Evolutionary conservation across 2,888 invertebrate genomes (phyloP), one percentile per base, ranked within the genome.

Genomic region (Cotesia congregata): DNA sequence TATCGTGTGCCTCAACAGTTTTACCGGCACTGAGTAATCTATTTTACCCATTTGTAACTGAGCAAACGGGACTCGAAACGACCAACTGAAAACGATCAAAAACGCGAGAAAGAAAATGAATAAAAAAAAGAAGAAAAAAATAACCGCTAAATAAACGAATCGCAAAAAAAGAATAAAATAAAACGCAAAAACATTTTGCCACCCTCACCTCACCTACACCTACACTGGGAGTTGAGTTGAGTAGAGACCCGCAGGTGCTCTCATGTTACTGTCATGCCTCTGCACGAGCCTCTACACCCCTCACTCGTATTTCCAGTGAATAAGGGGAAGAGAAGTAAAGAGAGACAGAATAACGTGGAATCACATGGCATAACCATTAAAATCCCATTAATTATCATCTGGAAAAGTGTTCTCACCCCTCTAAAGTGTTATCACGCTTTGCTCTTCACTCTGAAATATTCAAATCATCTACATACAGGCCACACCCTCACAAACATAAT

Each of bases 41-140:
- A 87, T 86, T 86, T 85, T 83, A 83, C 60, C 41, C 83, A 83
- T 84, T 84, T 85, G 85, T 85, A 85, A 86, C 83, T 82, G 83
- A 77, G 78, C 77, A 80, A 81, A 80, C 80, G 77, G 77, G 20
- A 40, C 77, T 72, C 77, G 76, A 77, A 77, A 79, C 72, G 76
- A 78, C 80, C 81, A 76, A 75, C 59, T 74, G 70, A 70, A 76
- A 71, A 72, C 62, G n/a, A 20, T 64, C 20, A 17, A 72, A 73
- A 67, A 61, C 38, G 59, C 17, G 38, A 71, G 60, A 15, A 20
- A 38, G 40, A 61, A n/a, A 30, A 41, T 61, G 61, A 67, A 15
- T n/a, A 60, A 73, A 59, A 15, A 20, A 60, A 67, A 67, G 67
- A 6, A 59, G 12, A 20, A 64, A 41, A 20, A 30, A 39, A 17